A percentile compares a stretch with the other conserved stretches of the same genome.
phyloP scores from a whole-genome alignment of 2,888 invertebrate species.

The Lochmaea capreae region DNA sequence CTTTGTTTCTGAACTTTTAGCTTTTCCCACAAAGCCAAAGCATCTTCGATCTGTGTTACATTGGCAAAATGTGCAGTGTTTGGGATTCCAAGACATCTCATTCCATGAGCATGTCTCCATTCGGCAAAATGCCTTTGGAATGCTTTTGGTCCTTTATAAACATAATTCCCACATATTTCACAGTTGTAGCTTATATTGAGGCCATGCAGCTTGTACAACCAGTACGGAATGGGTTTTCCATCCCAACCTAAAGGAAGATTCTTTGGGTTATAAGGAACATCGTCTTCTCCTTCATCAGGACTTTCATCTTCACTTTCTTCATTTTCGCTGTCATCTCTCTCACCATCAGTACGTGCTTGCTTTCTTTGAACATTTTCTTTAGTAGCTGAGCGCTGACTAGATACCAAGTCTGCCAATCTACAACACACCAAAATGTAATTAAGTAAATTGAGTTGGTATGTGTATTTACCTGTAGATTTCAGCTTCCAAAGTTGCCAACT shows the following conservation, averaged over 20 bases:
- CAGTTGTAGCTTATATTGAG: slow-evolving; percentile 98
- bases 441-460: no score
- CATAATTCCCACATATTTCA: slow-evolving; percentile 99
- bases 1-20: slow-evolving; percentile 94
- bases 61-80: slow-evolving; percentile 99
- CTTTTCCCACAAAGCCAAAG: slow-evolving; percentile 97
- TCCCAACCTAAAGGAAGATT: slow-evolving; percentile 99
- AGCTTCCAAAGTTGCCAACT: slow-evolving; percentile 89
- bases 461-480: slow-evolving; percentile 80
- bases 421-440: slow-evolving; percentile 5
- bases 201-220: slow-evolving; percentile 99
- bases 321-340: slow-evolving; percentile 90
- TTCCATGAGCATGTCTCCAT: slow-evolving; percentile 91
- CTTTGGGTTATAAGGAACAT: slow-evolving; percentile 99
- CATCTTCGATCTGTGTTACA: slow-evolving; percentile 98
- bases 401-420: slow-evolving; percentile 84
- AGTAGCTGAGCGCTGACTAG: slow-evolving; percentile 88
- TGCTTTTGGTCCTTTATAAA: slow-evolving; percentile 98
- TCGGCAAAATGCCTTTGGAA: slow-evolving; percentile 99
- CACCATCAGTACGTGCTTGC: slow-evolving; percentile 95
- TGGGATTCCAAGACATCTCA: slow-evolving; percentile 97
- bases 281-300: slow-evolving; percentile 90
- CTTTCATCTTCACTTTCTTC: slow-evolving; percentile 86
- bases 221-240: slow-evolving; percentile 95
- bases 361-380: slow-evolving; percentile 99